Evolutionary conservation across 1,140 invertebrate species (phyloP).

Genomic region (Zaprionus ghesquierei): DNA sequence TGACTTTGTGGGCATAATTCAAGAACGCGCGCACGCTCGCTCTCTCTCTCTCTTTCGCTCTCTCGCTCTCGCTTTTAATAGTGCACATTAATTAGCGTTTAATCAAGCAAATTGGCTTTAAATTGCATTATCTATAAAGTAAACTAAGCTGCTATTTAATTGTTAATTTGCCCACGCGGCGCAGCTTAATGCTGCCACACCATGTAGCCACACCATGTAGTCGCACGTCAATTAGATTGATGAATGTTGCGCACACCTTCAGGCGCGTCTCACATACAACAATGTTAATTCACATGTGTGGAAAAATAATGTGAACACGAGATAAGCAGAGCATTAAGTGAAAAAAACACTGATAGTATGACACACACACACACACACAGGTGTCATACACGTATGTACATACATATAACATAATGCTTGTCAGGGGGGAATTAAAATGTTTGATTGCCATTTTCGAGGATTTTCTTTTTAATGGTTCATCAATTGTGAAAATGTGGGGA

Average conservation of each 20-base stretch:
- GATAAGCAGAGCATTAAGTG: not conserved
- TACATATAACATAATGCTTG: not conserved
- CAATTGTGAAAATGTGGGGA: not conserved
- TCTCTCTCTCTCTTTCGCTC: too few relatives aligned
- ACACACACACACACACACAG: not conserved
- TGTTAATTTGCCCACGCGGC: conserved; percentile 56
- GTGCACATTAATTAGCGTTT: conserved; percentile 64
- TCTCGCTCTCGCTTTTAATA: conserved; percentile 70
- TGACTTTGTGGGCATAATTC: conserved; percentile 58
- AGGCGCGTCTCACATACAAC: not conserved
- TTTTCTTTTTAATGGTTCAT: conserved; percentile 1
- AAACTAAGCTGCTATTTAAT: conserved; percentile 59
- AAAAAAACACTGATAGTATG: not conserved
- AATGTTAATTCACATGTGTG: not conserved
- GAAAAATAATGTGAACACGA: not conserved
- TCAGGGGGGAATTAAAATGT: not conserved
- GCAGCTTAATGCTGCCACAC: conserved; percentile 19
- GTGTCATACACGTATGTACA: not conserved
- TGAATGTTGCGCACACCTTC: not conserved
- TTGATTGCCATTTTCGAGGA: not conserved
- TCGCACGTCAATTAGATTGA: not conserved
- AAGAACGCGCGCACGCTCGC: conserved; percentile 50
- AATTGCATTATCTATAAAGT: conserved; percentile 40
- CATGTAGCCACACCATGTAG: not conserved
- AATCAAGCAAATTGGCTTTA: conserved; percentile 55